These are phyloP conservation scores for Glareola pratincola DNA, from an alignment of 2,113 vertebrate species.

Conservation along the genomic window DNA sequence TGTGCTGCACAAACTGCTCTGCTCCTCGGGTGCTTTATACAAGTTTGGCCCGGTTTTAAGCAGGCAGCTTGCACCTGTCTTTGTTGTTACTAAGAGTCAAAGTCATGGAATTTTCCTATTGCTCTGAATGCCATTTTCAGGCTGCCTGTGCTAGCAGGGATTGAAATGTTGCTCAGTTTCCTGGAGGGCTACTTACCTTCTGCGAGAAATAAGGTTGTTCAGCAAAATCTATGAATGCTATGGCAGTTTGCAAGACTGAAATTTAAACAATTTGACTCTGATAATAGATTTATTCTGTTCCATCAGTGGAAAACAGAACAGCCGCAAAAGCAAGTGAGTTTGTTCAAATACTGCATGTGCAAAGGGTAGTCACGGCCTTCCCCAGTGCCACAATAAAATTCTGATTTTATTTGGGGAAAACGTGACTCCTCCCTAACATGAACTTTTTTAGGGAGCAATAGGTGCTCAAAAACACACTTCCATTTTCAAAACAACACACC, in stretches of 20 bases:
- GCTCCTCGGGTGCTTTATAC: not conserved
- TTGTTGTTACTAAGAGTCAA: not conserved
- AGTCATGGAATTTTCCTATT: conserved; percentile 10
- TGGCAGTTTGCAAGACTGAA: not conserved
- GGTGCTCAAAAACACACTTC: not conserved
- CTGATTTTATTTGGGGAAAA: not conserved
- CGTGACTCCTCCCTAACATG: accelerated
- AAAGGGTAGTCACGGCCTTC: not conserved
- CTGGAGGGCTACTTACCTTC: not conserved
- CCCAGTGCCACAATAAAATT: not conserved
- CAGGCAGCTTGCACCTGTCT: not conserved
- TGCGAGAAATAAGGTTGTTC: not conserved
- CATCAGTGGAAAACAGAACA: not conserved
- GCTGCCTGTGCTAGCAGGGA: not conserved
- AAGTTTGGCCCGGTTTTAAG: not conserved
- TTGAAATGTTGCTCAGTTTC: not conserved
- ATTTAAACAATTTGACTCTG: not conserved
- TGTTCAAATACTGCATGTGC: not conserved
- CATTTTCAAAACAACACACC: not conserved
- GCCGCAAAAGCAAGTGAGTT: not conserved
- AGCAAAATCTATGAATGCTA: not conserved
- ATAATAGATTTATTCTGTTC: not conserved
- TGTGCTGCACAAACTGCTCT: not conserved
- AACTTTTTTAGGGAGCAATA: not conserved
- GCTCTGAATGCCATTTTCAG: not conserved